phyloP scores from a whole-genome alignment of 2,888 invertebrate genomes.

The Rugalucina vietnamica region DNA sequence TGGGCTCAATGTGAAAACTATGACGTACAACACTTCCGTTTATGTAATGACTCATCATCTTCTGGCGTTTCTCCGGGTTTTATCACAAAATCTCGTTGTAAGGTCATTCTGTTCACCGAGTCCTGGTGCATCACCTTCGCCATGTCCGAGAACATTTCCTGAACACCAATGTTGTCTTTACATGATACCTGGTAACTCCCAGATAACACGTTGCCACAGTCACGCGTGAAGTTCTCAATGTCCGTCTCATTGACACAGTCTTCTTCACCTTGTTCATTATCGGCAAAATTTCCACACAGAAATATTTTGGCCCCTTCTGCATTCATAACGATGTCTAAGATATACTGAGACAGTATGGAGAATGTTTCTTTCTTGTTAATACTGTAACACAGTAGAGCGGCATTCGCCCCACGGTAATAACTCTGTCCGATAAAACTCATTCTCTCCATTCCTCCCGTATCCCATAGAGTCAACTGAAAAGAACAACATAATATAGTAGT shows the following conservation, averaged over 20 bases:
- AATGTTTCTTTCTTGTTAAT: conserved; percentile 96
- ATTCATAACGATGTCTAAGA: conserved; percentile 94
- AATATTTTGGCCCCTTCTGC: conserved; percentile 96
- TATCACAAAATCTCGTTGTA: conserved; percentile 73
- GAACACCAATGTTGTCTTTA: conserved; percentile 93
- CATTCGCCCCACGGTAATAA: conserved; percentile 98
- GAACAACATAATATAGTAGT: no score
- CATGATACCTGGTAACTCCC: conserved; percentile 96
- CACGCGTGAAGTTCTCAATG: conserved; percentile 93
- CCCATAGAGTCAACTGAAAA: conserved; percentile 95
- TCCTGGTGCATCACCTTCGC: conserved; percentile 85
- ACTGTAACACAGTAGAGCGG: conserved; percentile 95
- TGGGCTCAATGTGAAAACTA: background rate
- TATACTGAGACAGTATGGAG: conserved; percentile 95
- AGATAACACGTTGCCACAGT: conserved; percentile 95
- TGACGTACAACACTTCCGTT: conserved; percentile 72
- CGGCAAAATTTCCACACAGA: conserved; percentile 96
- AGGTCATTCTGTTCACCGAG: conserved; percentile 73
- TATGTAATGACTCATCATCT: conserved; percentile 52
- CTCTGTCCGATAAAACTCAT: conserved; percentile 97
- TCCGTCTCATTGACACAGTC: conserved; percentile 91
- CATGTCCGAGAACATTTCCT: conserved; percentile 96
- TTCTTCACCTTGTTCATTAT: conserved; percentile 91
- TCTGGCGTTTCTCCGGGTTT: conserved; percentile 73
- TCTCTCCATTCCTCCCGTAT: conserved; percentile 98